These are phyloP conservation scores for Myopa tessellatipennis DNA, from an alignment of 2,888 invertebrate species.

Conservation along the genomic window DNA sequence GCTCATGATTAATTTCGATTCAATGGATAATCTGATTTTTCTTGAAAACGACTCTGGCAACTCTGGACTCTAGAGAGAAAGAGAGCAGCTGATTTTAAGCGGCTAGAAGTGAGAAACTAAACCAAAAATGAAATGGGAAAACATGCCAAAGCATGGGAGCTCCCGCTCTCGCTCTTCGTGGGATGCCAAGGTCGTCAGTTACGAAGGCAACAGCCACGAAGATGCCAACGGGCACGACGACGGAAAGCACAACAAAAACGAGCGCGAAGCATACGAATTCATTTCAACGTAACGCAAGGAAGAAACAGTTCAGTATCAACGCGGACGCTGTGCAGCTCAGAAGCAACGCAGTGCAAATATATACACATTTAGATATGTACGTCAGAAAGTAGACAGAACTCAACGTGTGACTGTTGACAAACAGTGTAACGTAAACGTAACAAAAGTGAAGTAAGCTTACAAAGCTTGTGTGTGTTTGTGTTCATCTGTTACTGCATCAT, in stretches of 20 bases:
- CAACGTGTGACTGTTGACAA: no score
- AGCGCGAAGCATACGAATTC: background rate
- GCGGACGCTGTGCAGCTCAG: conserved; percentile 29
- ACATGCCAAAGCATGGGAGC: background rate
- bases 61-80: background rate
- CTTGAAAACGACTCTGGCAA: background rate
- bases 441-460: no score
- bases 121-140: background rate
- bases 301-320: conserved; percentile 27
- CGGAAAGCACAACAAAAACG: background rate
- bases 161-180: background rate
- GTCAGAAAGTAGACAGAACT: background rate
- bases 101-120: background rate
- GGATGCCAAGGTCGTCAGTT: conserved; percentile 1
- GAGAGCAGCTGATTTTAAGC: background rate
- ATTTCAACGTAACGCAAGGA: background rate
- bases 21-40: no score
- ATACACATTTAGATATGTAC: background rate
- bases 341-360: conserved; percentile 12
- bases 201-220: conserved; percentile 11
- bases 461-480: no score
- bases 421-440: no score
- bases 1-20: background rate
- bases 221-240: background rate
- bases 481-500: no score